Percentiles rank a stretch among this genome's conserved stretches.
Evolutionary conservation across 92 coral and sea anemone species (phyloP).

Genomic region (Nematostella vectensis): DNA sequence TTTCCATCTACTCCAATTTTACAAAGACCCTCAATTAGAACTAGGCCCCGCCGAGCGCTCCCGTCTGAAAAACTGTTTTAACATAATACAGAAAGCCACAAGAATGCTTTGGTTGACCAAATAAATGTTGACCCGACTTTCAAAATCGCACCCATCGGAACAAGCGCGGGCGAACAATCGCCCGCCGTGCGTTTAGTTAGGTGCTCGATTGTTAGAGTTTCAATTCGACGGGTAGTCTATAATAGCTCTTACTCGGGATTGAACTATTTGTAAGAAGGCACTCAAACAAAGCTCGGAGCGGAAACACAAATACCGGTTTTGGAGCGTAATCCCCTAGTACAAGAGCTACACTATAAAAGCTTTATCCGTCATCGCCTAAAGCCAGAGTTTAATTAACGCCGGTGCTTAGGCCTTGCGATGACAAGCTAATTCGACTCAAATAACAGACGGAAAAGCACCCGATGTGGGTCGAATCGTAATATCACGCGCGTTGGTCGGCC

Average conservation of each 20-base stretch:
- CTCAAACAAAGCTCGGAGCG: constrained; percentile 23
- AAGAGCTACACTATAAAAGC: constrained; percentile 31
- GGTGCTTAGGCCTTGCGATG: constrained; percentile 51
- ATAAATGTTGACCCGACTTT: too few species aligned
- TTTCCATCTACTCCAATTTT: constrained; percentile 19
- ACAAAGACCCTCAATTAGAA: constrained; percentile 23
- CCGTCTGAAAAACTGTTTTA: constrained; percentile 19
- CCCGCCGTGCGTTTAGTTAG: too few species aligned
- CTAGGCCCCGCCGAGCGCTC: constrained; percentile 29
- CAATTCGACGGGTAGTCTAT: too few species aligned
- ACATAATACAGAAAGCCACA: constrained; percentile 32
- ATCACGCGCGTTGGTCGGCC: too few species aligned
- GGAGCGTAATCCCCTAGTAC: constrained; percentile 26
- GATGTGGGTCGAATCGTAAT: too few species aligned
- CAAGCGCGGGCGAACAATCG: too few species aligned
- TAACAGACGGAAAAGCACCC: constrained; percentile 39
- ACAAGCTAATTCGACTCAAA: constrained; percentile 56
- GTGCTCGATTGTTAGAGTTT: too few species aligned
- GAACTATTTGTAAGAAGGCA: constrained; percentile 44
- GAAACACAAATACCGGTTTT: constrained; percentile 29
- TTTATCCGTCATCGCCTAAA: constrained; percentile 37
- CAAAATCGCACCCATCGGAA: too few species aligned
- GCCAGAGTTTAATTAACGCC: constrained; percentile 57
- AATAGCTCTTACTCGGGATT: too few species aligned
- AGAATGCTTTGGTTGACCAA: constrained; percentile 28